Evolutionary conservation across 2,888 invertebrate genomes (phyloP).

Genomic region (Acanthococcus lagerstroemiae): DNA sequence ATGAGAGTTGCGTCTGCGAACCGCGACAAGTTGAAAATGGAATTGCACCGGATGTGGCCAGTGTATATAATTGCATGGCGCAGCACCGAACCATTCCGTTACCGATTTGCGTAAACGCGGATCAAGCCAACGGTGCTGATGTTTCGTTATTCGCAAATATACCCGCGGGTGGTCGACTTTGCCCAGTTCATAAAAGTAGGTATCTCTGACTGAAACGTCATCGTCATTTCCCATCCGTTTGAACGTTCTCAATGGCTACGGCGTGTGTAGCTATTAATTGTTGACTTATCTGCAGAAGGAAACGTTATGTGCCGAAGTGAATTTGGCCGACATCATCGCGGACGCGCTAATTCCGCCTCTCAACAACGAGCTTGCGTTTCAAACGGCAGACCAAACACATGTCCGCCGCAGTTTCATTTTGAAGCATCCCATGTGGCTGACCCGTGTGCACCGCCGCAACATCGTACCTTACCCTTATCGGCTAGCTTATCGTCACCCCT

Average conservation of each 20-base stretch:
- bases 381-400: not conserved
- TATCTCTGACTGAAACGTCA: too few species aligned
- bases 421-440: not conserved
- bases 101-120: constrained; percentile 1
- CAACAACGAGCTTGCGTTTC: not conserved
- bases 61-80: not conserved
- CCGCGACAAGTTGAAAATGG: not conserved
- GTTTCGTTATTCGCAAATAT: too few species aligned
- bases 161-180: not conserved
- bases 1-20: not conserved
- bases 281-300: too few species aligned
- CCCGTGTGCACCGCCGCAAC: constrained; percentile 1
- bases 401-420: not conserved
- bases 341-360: constrained; percentile 5
- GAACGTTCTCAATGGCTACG: too few species aligned
- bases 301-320: too few species aligned
- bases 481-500: constrained; percentile 24
- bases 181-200: not conserved
- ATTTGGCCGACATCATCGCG: not conserved
- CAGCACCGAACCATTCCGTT: constrained; percentile 21
- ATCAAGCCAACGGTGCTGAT: not conserved
- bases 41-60: not conserved
- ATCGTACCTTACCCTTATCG: constrained; percentile 17
- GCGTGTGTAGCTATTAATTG: too few species aligned
- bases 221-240: too few species aligned